Evolutionary conservation across 2,797 vertebrate genomes (phyloP), one percentile per base, ranked within the genome.

Genomic region (Somateria mollissima): DNA sequence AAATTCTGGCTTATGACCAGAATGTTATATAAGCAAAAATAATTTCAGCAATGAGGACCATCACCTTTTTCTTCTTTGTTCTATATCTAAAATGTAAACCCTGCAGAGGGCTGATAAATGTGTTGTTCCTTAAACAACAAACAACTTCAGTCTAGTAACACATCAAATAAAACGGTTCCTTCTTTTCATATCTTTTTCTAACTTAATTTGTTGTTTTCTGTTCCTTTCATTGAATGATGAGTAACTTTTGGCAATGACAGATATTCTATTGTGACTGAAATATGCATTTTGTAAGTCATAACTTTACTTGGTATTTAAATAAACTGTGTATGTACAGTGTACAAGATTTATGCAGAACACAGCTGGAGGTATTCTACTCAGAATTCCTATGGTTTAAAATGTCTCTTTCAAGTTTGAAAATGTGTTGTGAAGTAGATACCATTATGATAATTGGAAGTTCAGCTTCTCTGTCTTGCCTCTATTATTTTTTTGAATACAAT

Each of bases 381-480:
- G 91, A 97, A 97, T 97, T 97, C 92, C 94, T 96, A 92, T 95
- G 95, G 89, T 96, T 94, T 95, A 87, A 74, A 36, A 97, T 95
- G 80, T 94, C 92, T 97, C 95, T 97, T 96, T 96, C 92, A 97
- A 97, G 95, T 96, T 96, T 80, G 93, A 95, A 97, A 97, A 97
- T 90, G 90, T 96, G 95, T 97, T 96, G 94, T 94, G 92, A 97
- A 97, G 94, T 96, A 96, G 94, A 89, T 94, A 97, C 95, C 97
- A 73, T 97, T 97, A 97, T 91, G 96, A 95, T 98, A 97, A 98
- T 98, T 98, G 97, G 96, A 96, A 96, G 93, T 97, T 97, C 89
- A 49, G 84, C 91, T 57, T 97, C 90, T 96, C 95, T 96, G 75
- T 96, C 97, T 97, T 97, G 93, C 92, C 64, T 91, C 84, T 95